phyloP scores from a whole-genome alignment of 2,113 vertebrate genomes.

The Cichladusa arquata region DNA sequence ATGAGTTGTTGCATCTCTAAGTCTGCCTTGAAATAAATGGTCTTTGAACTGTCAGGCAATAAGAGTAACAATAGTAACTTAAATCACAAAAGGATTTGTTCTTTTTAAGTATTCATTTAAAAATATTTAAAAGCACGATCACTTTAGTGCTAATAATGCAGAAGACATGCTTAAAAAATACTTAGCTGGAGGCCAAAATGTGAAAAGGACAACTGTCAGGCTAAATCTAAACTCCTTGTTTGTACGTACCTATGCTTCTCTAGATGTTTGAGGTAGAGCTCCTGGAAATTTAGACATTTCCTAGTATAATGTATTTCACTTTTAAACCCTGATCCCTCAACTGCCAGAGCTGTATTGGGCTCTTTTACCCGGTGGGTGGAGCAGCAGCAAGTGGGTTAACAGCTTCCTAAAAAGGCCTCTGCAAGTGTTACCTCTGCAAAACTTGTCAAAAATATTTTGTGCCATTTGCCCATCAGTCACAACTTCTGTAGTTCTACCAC shows the following conservation, averaged over 20 bases:
- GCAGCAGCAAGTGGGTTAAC: background rate
- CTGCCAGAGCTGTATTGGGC: background rate
- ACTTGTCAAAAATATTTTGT: background rate
- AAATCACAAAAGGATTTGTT: background rate
- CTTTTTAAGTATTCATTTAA: background rate
- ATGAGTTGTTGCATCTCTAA: background rate
- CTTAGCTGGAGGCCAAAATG: background rate
- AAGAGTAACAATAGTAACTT: background rate
- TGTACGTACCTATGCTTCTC: background rate
- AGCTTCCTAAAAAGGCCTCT: background rate
- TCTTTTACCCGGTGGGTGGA: background rate
- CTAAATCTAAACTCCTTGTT: background rate
- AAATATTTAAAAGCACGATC: background rate
- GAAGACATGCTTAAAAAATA: background rate
- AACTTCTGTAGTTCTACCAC: background rate
- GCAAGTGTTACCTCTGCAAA: background rate
- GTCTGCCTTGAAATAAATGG: background rate
- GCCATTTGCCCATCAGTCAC: background rate
- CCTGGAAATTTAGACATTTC: background rate
- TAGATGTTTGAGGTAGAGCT: background rate
- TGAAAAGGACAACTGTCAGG: background rate
- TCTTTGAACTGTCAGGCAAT: background rate
- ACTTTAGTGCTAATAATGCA: background rate
- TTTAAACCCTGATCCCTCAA: background rate
- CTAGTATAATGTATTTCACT: background rate